Evolutionary conservation across 2,888 invertebrate species (phyloP).

Genomic region (Cabera pusaria): DNA sequence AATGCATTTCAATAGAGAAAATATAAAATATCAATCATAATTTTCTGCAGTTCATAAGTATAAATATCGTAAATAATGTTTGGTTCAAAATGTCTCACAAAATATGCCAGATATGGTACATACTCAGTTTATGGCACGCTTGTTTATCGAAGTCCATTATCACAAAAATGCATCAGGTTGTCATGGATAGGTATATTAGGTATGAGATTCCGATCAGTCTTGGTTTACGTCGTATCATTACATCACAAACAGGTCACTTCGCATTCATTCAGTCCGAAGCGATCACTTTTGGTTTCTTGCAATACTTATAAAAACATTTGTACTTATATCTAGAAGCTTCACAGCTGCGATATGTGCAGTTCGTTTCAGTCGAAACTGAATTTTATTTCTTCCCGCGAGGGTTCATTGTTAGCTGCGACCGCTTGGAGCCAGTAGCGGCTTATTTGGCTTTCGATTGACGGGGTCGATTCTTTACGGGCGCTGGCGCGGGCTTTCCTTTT

Average conservation of each 20-base stretch:
- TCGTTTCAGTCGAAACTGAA: constrained; percentile 70
- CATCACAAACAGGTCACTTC: constrained; percentile 23
- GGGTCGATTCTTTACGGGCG: constrained; percentile 86
- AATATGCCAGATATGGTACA: constrained; percentile 25
- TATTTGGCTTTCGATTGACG: constrained; percentile 92
- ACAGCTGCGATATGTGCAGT: constrained; percentile 24
- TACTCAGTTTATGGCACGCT: no score
- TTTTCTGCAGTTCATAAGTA: constrained; percentile 12
- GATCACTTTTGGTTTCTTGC: constrained; percentile 35
- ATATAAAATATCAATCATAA: constrained; percentile 12
- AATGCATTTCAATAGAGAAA: constrained; percentile 25
- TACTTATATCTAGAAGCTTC: constrained; percentile 36
- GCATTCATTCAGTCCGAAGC: constrained; percentile 20
- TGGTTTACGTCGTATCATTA: constrained; percentile 40
- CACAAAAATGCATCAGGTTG: constrained; percentile 49
- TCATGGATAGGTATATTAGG: constrained; percentile 54
- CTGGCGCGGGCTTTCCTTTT: constrained; percentile 67
- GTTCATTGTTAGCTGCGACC: constrained; percentile 81
- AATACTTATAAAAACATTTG: constrained; percentile 56
- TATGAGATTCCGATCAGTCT: constrained; percentile 65
- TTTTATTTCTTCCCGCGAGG: constrained; percentile 78
- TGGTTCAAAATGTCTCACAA: constrained; percentile 25
- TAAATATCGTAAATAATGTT: constrained; percentile 20
- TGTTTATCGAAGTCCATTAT: constrained; percentile 50
- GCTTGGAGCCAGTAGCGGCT: constrained; percentile 87